Evolutionary conservation across 2,113 vertebrate genomes (phyloP), one percentile per base, ranked within the genome.

Genomic region (Mustela nigripes): DNA sequence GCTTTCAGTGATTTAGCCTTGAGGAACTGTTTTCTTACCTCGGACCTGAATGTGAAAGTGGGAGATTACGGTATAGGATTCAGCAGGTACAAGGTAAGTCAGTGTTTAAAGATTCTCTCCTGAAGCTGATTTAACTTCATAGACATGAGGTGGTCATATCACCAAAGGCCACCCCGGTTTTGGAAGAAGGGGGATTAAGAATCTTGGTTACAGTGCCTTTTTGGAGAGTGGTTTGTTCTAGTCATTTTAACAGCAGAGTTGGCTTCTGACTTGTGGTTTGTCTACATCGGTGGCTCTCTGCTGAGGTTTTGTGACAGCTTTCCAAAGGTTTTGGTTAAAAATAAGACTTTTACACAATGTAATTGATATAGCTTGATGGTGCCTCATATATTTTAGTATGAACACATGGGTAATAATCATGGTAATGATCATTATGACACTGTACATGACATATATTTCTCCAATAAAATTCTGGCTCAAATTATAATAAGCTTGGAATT

Each of bases 61-160:
- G 99, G 99, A 94, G 99, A 99, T 98, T 99, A 99, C 53, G 99
- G 99, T 22, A 99, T 99, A 92, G 99, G 99, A 95, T 99, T 99
- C 98, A 99, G 99, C 92, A 99, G 99, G 98, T 99, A 99, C 93
- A 99, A 99, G 99, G 99, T 99, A 98, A 99, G 99, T 80, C 83
- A 48, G 42, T 78, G 16, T 16, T 36, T 76, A 56, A 42, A 48
- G 80, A n/a, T 50, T 22, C 28, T 62, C 53, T 85, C 45, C 71
- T 76, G 31, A 4, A 28, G 60, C 24, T 56, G 14, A 39, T 18
- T 36, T 50, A 36, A 16, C 73, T 92, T 91, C 60, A 11, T 42
- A 39, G 21, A 33, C 22, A 18, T n/a, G 4, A 21, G 80, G 18
- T 63, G 89, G 21, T 39, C 2, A 4, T 81, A 14, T 48, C 33